Percentiles rank a stretch among this genome's conserved stretches.
Evolutionary conservation across 2,797 vertebrate species (phyloP).

Genomic region (Characodon lateralis): DNA sequence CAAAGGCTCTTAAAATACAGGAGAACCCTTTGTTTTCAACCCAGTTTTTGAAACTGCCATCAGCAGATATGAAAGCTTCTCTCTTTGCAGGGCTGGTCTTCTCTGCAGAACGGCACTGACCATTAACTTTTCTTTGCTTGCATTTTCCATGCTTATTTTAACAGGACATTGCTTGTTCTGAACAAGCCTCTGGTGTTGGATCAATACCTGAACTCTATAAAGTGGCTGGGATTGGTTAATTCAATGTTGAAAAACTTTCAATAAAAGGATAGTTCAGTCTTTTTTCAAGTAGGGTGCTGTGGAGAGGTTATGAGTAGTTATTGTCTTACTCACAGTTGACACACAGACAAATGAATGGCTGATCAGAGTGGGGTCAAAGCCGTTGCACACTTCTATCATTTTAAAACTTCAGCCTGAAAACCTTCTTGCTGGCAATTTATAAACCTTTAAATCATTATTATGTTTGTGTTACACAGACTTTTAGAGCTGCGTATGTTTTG

Average conservation of each 20-base stretch:
- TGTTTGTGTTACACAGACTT: no score
- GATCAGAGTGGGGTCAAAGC: no score
- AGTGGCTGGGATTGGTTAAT: slow-evolving; percentile 30
- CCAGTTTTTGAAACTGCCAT: slow-evolving; percentile 26
- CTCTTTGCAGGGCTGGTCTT: neutral
- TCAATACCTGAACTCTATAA: slow-evolving; percentile 17
- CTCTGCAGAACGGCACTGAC: neutral
- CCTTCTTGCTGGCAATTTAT: no score
- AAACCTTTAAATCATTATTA: no score
- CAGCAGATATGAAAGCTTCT: slow-evolving; percentile 10
- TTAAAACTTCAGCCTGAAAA: no score
- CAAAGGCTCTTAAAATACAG: slow-evolving; percentile 35
- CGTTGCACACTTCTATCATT: no score
- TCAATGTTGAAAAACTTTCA: neutral
- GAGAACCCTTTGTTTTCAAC: slow-evolving; percentile 42
- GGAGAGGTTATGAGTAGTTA: neutral
- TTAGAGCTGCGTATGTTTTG: no score
- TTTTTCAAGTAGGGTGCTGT: neutral
- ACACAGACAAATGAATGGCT: no score
- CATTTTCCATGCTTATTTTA: neutral
- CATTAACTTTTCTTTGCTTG: neutral
- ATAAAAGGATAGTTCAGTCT: neutral
- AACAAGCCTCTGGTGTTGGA: slow-evolving; percentile 23
- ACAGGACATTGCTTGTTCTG: neutral
- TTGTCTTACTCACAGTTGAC: neutral